Conservation (phyloP, 2,113 vertebrate genomes). For the Neolamprologus tretocephalus region DNA sequence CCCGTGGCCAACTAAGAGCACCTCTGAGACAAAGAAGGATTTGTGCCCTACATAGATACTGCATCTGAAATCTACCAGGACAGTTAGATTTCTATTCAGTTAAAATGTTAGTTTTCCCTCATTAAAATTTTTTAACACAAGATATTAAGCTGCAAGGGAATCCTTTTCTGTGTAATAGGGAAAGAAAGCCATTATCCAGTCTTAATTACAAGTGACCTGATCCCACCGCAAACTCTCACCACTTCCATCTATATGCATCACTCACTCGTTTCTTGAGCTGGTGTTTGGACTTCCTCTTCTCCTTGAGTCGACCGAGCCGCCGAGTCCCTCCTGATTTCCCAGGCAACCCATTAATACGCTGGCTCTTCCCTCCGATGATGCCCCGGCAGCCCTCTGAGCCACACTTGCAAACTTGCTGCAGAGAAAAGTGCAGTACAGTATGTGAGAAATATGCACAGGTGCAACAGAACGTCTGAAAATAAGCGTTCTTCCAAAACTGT, state of each 20-base stretch:
- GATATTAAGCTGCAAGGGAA: neutral
- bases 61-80: conserved; percentile 1
- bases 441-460: neutral
- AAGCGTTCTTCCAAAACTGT: neutral
- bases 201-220: neutral
- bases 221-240: neutral
- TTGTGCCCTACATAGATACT: conserved; percentile 32
- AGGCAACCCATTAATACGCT: conserved; percentile 86
- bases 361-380: conserved; percentile 98
- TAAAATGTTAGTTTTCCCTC: neutral
- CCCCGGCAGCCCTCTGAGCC: conserved; percentile 93
- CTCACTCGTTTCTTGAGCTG: conserved; percentile 94
- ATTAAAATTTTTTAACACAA: neutral
- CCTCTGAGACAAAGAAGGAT: conserved; percentile 28
- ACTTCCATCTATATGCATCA: neutral
- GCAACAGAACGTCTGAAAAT: neutral
- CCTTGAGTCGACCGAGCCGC: conserved; percentile 84
- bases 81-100: neutral
- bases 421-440: neutral
- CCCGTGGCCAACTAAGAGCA: conserved; percentile 8
- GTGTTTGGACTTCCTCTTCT: conserved; percentile 98
- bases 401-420: conserved; percentile 92
- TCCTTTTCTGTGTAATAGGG: neutral
- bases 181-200: neutral
- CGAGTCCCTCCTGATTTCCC: conserved; percentile 76